Evolutionary conservation across 2,888 invertebrate species (phyloP), one percentile per base, ranked within the genome.

Genomic region (Amphipoea oculea): DNA sequence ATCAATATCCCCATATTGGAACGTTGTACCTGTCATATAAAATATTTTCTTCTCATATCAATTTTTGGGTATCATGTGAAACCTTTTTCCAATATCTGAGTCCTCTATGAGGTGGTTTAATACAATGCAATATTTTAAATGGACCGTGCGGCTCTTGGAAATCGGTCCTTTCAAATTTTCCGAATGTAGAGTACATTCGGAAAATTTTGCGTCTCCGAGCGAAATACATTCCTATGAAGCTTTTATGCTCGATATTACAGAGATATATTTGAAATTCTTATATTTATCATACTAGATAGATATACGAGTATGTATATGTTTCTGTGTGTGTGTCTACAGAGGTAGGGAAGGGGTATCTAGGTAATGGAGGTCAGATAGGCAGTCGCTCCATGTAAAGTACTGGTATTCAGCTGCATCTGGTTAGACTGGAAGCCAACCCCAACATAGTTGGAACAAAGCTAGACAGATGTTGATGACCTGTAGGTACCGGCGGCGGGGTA

Each of bases 71-170:
- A 71, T 73, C 71, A 63, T 71, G 68, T 71, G 54, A 71, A 86
- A 76, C 73, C 77, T 76, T 88, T 86, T 78, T 70, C 68, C 42
- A 62, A 83, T 82, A 78, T 23, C 57, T 51, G 63, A 48, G 23
- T 20, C 11, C 29, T 75, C 60, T 69, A 65, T 72, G 73, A 77
- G 45, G 62, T 71, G 48, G 48, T 84, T 73, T 84, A 79, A 78
- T 73, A 82, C 72, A 80, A 81, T 81, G 80, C 76, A 78, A 79
- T 81, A 79, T 82, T 81, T 82, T 76, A 82, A 82, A 82, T 86
- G 48, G 68, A 82, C 71, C 42, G 72, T 42, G 68, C 66, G 66
- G 57, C 72, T 76, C 63, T 75, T 67, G 29, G 36, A 73, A 48
- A 48, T 51, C 70, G 36, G 62, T 78, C 74, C 67, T 65, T 73